These are phyloP conservation scores for Hemicordylus capensis DNA, from an alignment of 2,113 vertebrate species.

Conservation along the genomic window DNA sequence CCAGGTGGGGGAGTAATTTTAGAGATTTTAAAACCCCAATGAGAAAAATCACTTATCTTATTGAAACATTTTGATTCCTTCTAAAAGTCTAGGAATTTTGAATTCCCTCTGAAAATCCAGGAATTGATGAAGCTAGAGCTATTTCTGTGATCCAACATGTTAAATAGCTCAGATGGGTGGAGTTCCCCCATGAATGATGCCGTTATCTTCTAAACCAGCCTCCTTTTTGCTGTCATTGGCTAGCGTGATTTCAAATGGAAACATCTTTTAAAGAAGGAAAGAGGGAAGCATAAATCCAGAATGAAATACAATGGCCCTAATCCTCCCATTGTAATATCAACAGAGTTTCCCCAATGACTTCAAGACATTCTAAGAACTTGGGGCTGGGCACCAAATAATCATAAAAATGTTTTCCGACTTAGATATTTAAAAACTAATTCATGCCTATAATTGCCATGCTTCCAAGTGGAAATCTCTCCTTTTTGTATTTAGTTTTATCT, in stretches of 20 bases:
- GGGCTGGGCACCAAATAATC: not conserved
- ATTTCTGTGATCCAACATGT: too few species aligned
- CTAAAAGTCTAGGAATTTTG: too few species aligned
- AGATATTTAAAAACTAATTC: slow-evolving; percentile 31
- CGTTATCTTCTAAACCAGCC: not conserved
- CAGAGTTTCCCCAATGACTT: not conserved
- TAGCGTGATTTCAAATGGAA: not conserved
- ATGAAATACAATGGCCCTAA: not conserved
- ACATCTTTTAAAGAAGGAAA: not conserved
- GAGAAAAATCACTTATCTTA: too few species aligned
- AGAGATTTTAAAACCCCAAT: too few species aligned
- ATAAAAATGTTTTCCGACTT: slow-evolving; percentile 9
- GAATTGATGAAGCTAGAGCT: too few species aligned
- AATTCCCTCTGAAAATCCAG: too few species aligned
- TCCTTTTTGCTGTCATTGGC: not conserved
- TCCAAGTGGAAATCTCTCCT: slow-evolving; percentile 30
- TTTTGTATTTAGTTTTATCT: slow-evolving; percentile 29
- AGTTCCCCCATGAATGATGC: too few species aligned
- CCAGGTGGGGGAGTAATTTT: too few species aligned
- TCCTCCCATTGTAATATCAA: not conserved
- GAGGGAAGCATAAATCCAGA: not conserved
- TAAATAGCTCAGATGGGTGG: too few species aligned
- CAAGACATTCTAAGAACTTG: not conserved
- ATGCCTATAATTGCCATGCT: slow-evolving; percentile 35
- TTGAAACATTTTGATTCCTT: too few species aligned